These are phyloP conservation scores for Zaprionus tsacasi DNA, from an alignment of 1,140 invertebrate species.

Conservation along the genomic window DNA sequence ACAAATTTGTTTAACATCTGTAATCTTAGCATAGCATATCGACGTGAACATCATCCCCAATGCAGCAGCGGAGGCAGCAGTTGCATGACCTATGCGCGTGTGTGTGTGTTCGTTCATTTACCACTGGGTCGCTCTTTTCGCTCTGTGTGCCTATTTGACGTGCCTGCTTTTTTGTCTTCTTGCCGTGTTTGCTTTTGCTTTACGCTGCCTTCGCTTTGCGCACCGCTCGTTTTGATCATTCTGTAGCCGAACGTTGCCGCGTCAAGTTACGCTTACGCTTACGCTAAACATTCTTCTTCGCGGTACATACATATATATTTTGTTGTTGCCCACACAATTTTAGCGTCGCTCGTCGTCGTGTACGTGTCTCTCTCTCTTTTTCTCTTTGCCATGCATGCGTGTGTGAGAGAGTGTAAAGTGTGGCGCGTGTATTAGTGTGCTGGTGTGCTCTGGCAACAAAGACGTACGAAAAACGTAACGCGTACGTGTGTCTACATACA, in stretches of 20 bases:
- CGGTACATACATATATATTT: slow-evolving; percentile 7
- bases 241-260: slow-evolving; percentile 62
- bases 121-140: slow-evolving; percentile 31
- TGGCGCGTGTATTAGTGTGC: slow-evolving; percentile 5
- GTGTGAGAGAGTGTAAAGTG: slow-evolving; percentile 16
- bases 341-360: slow-evolving; percentile 44
- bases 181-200: slow-evolving; percentile 36
- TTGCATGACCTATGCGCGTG: slow-evolving; percentile 15
- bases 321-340: slow-evolving; percentile 36
- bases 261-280: slow-evolving; percentile 57
- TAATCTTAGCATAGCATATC: neutral
- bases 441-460: slow-evolving; percentile 29
- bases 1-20: neutral
- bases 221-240: slow-evolving; percentile 51
- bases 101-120: slow-evolving; percentile 12
- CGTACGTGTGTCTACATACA: slow-evolving; percentile 50
- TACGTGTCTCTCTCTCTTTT: slow-evolving; percentile 29
- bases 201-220: slow-evolving; percentile 37
- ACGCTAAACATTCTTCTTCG: slow-evolving; percentile 45
- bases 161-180: slow-evolving; percentile 33
- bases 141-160: slow-evolving; percentile 40
- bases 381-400: slow-evolving; percentile 10
- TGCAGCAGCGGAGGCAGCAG: slow-evolving; percentile 3
- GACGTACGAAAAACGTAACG: slow-evolving; percentile 42
- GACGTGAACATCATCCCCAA: slow-evolving; percentile 4